Conservation (phyloP, 2,797 vertebrate genomes). For the Sciurus carolinensis region DNA sequence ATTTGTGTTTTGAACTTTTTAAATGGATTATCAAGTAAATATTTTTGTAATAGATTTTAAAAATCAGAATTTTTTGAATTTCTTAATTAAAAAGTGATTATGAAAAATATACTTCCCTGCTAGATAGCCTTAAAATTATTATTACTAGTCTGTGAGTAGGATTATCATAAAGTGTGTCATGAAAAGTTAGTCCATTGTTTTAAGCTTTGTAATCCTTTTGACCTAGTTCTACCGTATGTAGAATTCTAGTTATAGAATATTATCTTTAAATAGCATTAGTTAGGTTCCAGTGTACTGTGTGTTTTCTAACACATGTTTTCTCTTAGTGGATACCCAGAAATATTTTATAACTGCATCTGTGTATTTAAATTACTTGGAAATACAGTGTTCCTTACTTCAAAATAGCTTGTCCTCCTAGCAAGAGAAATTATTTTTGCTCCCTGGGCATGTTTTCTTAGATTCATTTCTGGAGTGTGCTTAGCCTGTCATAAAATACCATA, state of each 20-base stretch:
- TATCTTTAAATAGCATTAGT: neutral
- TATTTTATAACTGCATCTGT: neutral
- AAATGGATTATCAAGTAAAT: neutral
- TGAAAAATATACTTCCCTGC: neutral
- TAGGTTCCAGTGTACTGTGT: neutral
- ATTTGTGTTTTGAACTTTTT: slow-evolving; percentile 46
- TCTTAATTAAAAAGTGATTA: slow-evolving; percentile 36
- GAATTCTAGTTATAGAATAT: neutral
- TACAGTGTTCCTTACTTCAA: slow-evolving; percentile 5
- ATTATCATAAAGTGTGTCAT: slow-evolving; percentile 10
- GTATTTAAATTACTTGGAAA: slow-evolving; percentile 36
- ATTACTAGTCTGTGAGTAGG: neutral
- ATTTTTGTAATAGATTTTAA: slow-evolving; percentile 33
- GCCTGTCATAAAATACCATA: slow-evolving; percentile 48
- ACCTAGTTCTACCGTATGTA: neutral
- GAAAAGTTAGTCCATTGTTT: neutral
- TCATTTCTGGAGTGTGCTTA: slow-evolving; percentile 36
- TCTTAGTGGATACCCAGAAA: neutral
- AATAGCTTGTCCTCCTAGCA: neutral
- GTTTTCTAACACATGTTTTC: neutral
- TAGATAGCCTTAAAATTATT: neutral
- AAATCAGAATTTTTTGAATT: neutral
- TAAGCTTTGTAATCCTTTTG: neutral
- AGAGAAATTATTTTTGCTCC: slow-evolving; percentile 11
- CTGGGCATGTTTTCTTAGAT: neutral